Conservation (phyloP, 2,797 vertebrate species). For the Lacerta agilis region DNA sequence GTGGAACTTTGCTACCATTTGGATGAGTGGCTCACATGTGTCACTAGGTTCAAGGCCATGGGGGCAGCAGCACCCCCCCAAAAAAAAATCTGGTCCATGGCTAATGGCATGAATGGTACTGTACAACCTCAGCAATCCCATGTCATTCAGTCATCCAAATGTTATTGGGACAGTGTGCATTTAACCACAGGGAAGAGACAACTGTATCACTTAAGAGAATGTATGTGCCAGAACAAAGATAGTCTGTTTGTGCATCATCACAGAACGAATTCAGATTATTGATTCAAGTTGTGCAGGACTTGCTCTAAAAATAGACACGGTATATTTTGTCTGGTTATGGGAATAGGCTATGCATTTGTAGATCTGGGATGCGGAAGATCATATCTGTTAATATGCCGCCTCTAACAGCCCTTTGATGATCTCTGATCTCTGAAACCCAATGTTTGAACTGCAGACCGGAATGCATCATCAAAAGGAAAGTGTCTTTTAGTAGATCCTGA, state of each 20-base stretch:
- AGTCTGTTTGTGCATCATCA: not conserved
- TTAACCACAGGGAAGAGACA: not conserved
- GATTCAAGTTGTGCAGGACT: not conserved
- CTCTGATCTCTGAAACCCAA: not conserved
- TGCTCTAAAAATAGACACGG: not conserved
- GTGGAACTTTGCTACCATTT: not conserved
- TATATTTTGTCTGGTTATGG: not conserved
- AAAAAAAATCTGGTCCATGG: too few species aligned
- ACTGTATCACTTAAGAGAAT: too few species aligned
- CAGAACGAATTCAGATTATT: not conserved
- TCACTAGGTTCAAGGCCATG: not conserved
- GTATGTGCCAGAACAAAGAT: not conserved
- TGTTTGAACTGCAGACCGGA: not conserved
- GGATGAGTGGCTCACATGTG: not conserved
- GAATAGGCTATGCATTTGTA: not conserved
- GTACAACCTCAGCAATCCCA: not conserved
- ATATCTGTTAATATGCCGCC: not conserved
- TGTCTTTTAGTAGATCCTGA: not conserved
- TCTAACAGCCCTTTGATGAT: not conserved
- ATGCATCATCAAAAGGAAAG: not conserved
- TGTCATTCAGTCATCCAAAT: not conserved
- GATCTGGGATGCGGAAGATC: not conserved
- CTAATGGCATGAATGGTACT: not conserved
- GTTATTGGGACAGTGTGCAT: not conserved
- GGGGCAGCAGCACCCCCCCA: too few species aligned